phyloP scores from a whole-genome alignment of 2,113 vertebrate species.

The Cariama cristata region DNA sequence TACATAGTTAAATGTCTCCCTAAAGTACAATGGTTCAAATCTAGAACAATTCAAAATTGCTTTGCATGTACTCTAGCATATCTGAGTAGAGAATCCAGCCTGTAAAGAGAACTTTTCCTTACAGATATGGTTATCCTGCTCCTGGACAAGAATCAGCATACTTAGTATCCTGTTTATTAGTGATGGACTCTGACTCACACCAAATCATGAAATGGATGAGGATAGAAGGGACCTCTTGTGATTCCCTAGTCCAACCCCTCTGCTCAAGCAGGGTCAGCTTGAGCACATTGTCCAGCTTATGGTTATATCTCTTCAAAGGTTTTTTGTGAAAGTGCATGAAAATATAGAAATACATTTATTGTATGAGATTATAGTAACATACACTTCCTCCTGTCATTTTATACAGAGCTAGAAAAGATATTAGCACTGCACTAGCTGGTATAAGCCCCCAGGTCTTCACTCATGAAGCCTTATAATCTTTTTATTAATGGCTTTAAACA shows the following conservation, averaged over 20 bases:
- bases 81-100: background rate
- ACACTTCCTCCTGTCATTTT: background rate
- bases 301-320: background rate
- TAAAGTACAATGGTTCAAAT: background rate
- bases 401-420: background rate
- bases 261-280: background rate
- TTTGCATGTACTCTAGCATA: background rate
- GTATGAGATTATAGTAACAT: background rate
- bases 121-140: background rate
- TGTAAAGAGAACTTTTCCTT: background rate
- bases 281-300: background rate
- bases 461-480: background rate
- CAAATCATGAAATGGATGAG: background rate
- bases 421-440: background rate
- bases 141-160: background rate
- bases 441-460: background rate
- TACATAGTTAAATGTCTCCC: background rate
- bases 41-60: background rate
- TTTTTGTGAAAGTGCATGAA: background rate
- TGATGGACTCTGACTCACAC: background rate
- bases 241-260: background rate
- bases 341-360: background rate
- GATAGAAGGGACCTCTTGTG: background rate
- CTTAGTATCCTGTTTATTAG: background rate
- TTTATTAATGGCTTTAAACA: background rate